phyloP scores from a whole-genome alignment of 2,797 vertebrate genomes.

The Hephaestus fuliginosus region DNA sequence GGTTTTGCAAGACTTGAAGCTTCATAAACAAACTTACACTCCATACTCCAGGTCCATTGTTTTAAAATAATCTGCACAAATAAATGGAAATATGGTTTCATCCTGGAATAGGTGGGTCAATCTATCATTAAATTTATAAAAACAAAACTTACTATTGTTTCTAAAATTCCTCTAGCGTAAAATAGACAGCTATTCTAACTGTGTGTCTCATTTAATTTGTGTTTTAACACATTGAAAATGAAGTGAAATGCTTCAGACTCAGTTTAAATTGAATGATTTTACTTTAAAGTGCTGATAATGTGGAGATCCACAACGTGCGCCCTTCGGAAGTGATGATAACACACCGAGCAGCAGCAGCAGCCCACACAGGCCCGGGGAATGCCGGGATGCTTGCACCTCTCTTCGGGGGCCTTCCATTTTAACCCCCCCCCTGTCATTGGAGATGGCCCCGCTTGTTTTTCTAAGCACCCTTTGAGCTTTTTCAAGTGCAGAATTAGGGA shows the following conservation, averaged over 20 bases:
- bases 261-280: neutral
- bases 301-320: neutral
- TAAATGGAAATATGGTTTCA: too few relatives aligned
- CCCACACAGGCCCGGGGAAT: constrained; percentile 51
- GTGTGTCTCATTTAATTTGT: neutral
- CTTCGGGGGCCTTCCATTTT: constrained; percentile 40
- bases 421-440: constrained; percentile 65
- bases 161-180: neutral
- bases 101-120: too few relatives aligned
- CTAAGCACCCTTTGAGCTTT: constrained; percentile 72
- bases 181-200: neutral
- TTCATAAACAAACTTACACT: neutral
- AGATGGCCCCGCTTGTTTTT: constrained; percentile 74
- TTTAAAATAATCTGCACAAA: neutral
- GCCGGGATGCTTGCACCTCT: constrained; percentile 44
- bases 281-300: too few relatives aligned
- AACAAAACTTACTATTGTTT: neutral
- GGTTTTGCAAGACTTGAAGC: neutral
- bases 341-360: constrained; percentile 64
- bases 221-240: neutral
- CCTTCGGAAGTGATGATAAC: constrained; percentile 6
- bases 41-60: neutral
- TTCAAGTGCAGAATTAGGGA: constrained; percentile 69
- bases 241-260: neutral
- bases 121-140: neutral